These are phyloP conservation scores for Alfaro cultratus DNA, from an alignment of 2,797 vertebrate species.

Conservation along the genomic window DNA sequence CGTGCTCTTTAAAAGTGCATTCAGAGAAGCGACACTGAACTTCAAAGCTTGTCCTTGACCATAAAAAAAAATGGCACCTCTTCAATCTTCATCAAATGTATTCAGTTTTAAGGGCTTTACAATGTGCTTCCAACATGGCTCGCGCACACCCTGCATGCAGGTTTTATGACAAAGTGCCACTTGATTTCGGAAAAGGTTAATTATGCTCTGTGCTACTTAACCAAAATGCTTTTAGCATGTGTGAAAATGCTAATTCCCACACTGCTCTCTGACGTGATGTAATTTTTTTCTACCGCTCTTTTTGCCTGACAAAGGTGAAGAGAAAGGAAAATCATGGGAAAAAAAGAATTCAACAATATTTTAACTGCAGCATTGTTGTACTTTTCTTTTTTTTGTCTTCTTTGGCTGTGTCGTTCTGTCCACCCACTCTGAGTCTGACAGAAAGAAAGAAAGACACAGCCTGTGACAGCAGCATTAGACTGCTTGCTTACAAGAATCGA, in stretches of 20 bases:
- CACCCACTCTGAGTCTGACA: conserved; percentile 17
- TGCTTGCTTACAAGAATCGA: conserved; percentile 38
- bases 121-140: conserved; percentile 12
- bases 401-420: conserved; percentile 9
- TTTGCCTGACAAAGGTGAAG: conserved; percentile 26
- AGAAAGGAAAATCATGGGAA: not conserved
- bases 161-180: conserved; percentile 1
- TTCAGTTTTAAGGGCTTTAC: conserved; percentile 11
- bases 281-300: conserved; percentile 20
- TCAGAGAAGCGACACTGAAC: conserved; percentile 4
- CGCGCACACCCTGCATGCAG: not conserved
- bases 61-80: not conserved
- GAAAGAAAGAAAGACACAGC: conserved; percentile 15
- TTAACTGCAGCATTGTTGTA: conserved; percentile 6
- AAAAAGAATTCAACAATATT: conserved; percentile 5
- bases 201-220: not conserved
- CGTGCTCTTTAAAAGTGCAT: conserved; percentile 6
- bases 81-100: conserved; percentile 9
- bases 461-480: conserved; percentile 12
- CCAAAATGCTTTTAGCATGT: conserved; percentile 5
- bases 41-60: conserved; percentile 23
- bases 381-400: not conserved
- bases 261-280: conserved; percentile 36
- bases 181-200: conserved; percentile 28
- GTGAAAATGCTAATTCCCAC: conserved; percentile 37